Evolutionary conservation across 2,113 vertebrate species (phyloP).

Genomic region (Calyptommatus sinebrachiatus): DNA sequence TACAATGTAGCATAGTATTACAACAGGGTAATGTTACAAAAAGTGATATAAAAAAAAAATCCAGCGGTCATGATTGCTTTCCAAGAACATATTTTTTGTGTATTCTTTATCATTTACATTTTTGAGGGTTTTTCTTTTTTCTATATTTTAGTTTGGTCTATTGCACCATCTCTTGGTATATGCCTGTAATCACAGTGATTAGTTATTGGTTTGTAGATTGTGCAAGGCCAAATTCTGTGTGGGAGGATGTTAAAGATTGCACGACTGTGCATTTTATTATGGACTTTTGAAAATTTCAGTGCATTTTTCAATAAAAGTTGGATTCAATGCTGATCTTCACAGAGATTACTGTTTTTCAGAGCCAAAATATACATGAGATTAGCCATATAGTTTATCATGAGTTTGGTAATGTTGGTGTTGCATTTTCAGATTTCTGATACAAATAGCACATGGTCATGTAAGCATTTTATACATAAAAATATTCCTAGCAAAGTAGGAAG

Average conservation of each 20-base stretch:
- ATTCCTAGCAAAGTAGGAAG: not conserved
- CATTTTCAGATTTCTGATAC: not conserved
- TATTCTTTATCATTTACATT: constrained; percentile 21
- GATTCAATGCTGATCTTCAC: not conserved
- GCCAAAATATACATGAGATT: not conserved
- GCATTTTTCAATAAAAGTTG: not conserved
- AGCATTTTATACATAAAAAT: not conserved
- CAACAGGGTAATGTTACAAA: constrained; percentile 22
- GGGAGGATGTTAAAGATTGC: not conserved
- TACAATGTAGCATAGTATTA: no score
- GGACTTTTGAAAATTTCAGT: not conserved
- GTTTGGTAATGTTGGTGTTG: not conserved
- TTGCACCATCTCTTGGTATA: not conserved
- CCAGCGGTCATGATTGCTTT: constrained; percentile 48
- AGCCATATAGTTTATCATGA: not conserved
- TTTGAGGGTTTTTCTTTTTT: not conserved
- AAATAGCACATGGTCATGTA: not conserved
- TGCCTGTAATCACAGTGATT: constrained; percentile 1
- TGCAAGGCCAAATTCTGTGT: not conserved
- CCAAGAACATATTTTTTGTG: constrained; percentile 31
- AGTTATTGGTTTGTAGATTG: constrained; percentile 14
- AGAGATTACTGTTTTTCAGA: not conserved
- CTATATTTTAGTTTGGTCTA: constrained; percentile 23
- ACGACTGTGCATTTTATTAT: not conserved
- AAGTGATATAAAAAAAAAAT: constrained; percentile 45